phyloP scores from a whole-genome alignment of 1,140 invertebrate genomes.

The Nixonia krombeini region DNA sequence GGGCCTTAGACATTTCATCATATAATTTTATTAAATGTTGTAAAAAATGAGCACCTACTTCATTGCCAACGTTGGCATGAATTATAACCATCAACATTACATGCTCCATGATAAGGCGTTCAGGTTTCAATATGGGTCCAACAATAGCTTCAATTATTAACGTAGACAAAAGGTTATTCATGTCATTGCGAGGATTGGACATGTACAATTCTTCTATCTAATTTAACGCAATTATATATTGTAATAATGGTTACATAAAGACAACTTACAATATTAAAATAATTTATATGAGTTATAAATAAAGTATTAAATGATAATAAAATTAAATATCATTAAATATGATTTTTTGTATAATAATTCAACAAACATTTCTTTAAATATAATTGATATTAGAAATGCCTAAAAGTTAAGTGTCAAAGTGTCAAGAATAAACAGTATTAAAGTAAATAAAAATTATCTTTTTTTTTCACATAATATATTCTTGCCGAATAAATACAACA shows the following conservation, averaged over 20 bases:
- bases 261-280: conserved; percentile 37
- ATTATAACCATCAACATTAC: conserved; percentile 86
- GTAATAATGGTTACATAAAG: no score
- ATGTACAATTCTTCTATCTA: conserved; percentile 79
- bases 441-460: no score
- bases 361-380: no score
- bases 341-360: no score
- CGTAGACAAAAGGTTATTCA: conserved; percentile 77
- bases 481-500: no score
- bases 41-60: conserved; percentile 89
- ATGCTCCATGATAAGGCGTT: conserved; percentile 87
- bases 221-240: no score
- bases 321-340: conserved; percentile 6
- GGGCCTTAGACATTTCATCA: conserved; percentile 72
- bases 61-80: conserved; percentile 91
- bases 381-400: no score
- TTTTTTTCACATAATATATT: no score
- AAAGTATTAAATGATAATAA: conserved; percentile 28
- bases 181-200: conserved; percentile 83
- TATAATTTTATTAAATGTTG: conserved; percentile 80
- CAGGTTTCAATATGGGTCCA: no score
- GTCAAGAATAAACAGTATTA: no score
- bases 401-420: no score
- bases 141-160: no score
- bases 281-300: neutral